Evolutionary conservation across 2,888 invertebrate genomes (phyloP).

Genomic region (Acronicta alni): DNA sequence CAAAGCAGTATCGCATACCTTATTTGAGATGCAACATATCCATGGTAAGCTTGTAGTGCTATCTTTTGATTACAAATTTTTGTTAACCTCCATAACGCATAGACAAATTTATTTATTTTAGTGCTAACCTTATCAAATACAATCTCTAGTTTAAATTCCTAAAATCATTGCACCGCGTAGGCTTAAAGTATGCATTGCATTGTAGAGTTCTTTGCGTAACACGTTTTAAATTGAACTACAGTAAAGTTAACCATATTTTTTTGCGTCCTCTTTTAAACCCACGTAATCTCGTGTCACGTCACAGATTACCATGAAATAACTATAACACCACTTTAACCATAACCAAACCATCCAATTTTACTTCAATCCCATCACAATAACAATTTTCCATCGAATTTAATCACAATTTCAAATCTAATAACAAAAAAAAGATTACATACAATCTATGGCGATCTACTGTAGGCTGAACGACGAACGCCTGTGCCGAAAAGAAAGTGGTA

Average conservation of each 20-base stretch:
- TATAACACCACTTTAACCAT: constrained; percentile 29
- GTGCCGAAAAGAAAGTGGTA: constrained; percentile 68
- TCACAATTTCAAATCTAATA: constrained; percentile 52
- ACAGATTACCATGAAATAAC: constrained; percentile 36
- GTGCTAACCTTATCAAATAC: too few relatives aligned
- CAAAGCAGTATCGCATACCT: too few relatives aligned
- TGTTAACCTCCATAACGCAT: too few relatives aligned
- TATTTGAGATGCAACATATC: too few relatives aligned
- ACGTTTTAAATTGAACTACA: constrained; percentile 17
- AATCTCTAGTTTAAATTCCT: too few relatives aligned
- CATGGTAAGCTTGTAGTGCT: too few relatives aligned
- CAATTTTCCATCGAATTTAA: constrained; percentile 60
- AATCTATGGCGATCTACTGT: constrained; percentile 61
- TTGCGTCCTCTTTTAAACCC: constrained; percentile 22
- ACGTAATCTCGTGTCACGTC: constrained; percentile 35
- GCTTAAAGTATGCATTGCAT: too few relatives aligned
- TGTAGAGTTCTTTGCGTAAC: constrained; percentile 18
- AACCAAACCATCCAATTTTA: constrained; percentile 47
- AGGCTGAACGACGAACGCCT: constrained; percentile 56
- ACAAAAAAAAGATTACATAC: constrained; percentile 55
- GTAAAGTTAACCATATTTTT: constrained; percentile 9
- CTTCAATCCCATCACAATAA: constrained; percentile 38
- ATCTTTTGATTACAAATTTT: too few relatives aligned
- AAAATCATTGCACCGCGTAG: too few relatives aligned
- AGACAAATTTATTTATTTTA: too few relatives aligned